phyloP scores from a whole-genome alignment of 1,140 invertebrate species.

The Saxidomus purpurata region DNA sequence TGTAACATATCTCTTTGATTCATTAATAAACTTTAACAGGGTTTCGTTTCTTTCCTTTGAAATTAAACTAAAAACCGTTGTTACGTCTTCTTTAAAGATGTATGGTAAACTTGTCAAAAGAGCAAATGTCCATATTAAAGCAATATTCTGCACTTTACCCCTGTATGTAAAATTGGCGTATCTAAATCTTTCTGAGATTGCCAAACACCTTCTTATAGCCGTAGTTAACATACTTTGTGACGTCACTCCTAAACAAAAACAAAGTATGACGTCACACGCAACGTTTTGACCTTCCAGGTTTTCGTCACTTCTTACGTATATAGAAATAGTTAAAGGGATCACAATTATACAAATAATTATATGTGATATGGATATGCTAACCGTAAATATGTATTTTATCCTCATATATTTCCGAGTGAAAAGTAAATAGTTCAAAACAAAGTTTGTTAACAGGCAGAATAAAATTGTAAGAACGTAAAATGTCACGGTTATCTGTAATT shows the following conservation, averaged over 20 bases:
- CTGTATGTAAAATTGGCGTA: slow-evolving; percentile 48
- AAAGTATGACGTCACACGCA: slow-evolving; percentile 21
- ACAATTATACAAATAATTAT: slow-evolving; percentile 29
- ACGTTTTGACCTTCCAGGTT: neutral
- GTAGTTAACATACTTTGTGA: slow-evolving; percentile 39
- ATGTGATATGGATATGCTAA: slow-evolving; percentile 37
- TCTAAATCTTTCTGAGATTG: slow-evolving; percentile 25
- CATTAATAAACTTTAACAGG: neutral
- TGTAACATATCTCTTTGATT: neutral
- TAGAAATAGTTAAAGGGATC: slow-evolving; percentile 21
- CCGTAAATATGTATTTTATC: slow-evolving; percentile 47
- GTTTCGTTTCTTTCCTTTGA: neutral
- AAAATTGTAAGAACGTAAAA: neutral
- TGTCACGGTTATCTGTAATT: neutral
- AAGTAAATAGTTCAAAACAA: slow-evolving; percentile 32
- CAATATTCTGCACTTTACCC: slow-evolving; percentile 32
- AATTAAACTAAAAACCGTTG: neutral
- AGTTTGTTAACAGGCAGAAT: neutral
- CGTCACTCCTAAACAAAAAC: slow-evolving; percentile 13
- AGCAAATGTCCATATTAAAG: slow-evolving; percentile 24
- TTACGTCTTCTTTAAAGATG: slow-evolving; percentile 2
- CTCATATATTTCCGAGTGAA: slow-evolving; percentile 40
- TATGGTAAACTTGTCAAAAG: neutral
- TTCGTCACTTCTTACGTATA: neutral
- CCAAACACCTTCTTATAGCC: slow-evolving; percentile 16